Percentiles rank a stretch among this genome's conserved stretches.
These are phyloP conservation scores for Rhinoraja longicauda DNA, from an alignment of 2,797 vertebrate genomes.

Conservation along the genomic window DNA sequence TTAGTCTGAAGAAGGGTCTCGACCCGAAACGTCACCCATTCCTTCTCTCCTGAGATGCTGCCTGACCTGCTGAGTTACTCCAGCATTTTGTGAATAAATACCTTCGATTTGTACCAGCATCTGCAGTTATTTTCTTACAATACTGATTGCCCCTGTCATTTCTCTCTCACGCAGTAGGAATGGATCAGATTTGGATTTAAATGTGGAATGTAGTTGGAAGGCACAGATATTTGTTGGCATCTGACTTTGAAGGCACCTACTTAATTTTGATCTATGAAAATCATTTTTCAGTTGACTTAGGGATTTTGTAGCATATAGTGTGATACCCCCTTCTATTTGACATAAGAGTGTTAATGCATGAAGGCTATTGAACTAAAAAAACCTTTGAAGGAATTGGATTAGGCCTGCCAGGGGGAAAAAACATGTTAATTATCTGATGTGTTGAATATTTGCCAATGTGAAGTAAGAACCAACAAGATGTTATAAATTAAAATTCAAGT, in stretches of 20 bases:
- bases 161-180: background rate
- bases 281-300: too few relatives aligned
- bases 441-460: slow-evolving; percentile 7
- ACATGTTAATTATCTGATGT: slow-evolving; percentile 10
- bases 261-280: too few relatives aligned
- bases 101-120: too few relatives aligned
- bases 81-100: too few relatives aligned
- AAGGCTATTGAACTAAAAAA: background rate
- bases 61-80: too few relatives aligned
- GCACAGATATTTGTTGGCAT: too few relatives aligned
- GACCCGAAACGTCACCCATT: too few relatives aligned
- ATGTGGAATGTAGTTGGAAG: background rate
- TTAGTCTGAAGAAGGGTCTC: too few relatives aligned
- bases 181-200: background rate
- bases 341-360: background rate
- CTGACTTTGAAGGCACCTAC: too few relatives aligned
- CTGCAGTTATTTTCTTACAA: too few relatives aligned
- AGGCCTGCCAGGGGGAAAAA: background rate
- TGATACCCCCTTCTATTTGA: background rate
- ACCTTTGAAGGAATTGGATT: background rate
- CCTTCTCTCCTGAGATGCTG: too few relatives aligned
- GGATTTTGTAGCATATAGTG: background rate
- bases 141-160: background rate
- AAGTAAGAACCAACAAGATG: background rate
- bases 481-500: slow-evolving; percentile 16